phyloP scores from a whole-genome alignment of 1,140 invertebrate genomes.

The Globodera rostochiensis region DNA sequence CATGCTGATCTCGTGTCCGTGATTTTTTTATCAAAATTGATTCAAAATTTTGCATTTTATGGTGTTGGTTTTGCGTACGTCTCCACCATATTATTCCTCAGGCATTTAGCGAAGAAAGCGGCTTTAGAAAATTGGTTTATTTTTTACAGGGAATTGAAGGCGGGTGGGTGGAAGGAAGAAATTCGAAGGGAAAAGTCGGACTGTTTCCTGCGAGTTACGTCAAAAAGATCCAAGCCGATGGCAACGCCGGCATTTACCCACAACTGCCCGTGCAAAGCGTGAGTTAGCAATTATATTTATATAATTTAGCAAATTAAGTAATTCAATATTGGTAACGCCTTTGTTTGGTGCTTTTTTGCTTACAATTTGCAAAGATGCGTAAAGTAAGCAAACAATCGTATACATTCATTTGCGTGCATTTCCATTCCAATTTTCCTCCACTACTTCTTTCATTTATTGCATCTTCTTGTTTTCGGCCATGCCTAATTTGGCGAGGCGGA shows the following conservation, averaged over 20 bases:
- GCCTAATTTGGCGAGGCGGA: not conserved
- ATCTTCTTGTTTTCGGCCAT: constrained; percentile 12
- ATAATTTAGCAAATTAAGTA: too few relatives aligned
- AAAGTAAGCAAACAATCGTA: not conserved
- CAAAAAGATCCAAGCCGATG: constrained; percentile 13
- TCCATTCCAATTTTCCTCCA: not conserved
- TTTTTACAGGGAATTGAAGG: constrained; percentile 56
- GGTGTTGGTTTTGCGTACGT: too few relatives aligned
- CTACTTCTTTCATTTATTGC: constrained; percentile 25
- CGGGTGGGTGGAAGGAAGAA: constrained; percentile 63
- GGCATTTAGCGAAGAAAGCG: too few relatives aligned
- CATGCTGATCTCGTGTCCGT: too few relatives aligned
- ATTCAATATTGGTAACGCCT: too few relatives aligned
- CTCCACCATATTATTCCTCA: too few relatives aligned
- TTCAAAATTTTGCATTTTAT: too few relatives aligned
- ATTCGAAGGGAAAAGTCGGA: constrained; percentile 59
- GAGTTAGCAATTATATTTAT: not conserved
- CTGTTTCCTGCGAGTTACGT: constrained; percentile 61
- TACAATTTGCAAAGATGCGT: too few relatives aligned
- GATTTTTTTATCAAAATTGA: too few relatives aligned
- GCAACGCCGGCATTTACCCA: not conserved
- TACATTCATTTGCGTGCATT: not conserved
- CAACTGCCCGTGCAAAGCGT: not conserved
- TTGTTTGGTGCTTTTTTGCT: too few relatives aligned
- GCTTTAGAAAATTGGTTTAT: too few relatives aligned